Conservation (phyloP, 2,113 vertebrate genomes). For the Sporophila hypoxantha region DNA sequence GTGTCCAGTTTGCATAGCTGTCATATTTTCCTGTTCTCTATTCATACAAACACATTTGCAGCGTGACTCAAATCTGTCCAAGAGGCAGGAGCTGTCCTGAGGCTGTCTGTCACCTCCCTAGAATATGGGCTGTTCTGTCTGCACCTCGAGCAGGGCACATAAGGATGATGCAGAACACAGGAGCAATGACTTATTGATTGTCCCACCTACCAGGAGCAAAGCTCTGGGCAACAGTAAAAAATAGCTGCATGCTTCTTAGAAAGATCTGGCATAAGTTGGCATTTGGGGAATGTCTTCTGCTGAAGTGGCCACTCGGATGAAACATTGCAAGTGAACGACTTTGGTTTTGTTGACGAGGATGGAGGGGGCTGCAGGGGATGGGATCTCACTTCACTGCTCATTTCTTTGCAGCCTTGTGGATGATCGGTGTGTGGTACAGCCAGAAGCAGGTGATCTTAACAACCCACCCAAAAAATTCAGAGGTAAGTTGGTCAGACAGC, state of each 20-base stretch:
- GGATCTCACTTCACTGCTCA: neutral
- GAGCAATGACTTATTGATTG: slow-evolving; percentile 43
- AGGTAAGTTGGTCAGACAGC: slow-evolving; percentile 73
- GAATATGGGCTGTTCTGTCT: slow-evolving; percentile 63
- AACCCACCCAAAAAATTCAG: slow-evolving; percentile 98
- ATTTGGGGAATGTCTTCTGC: slow-evolving; percentile 55
- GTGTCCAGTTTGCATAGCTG: neutral
- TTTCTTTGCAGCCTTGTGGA: slow-evolving; percentile 86
- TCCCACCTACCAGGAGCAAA: slow-evolving; percentile 39
- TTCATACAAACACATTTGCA: neutral
- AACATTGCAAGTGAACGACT: neutral
- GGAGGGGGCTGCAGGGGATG: neutral
- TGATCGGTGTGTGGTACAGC: slow-evolving; percentile 95
- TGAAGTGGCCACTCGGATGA: slow-evolving; percentile 17
- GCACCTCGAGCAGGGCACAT: slow-evolving; percentile 34
- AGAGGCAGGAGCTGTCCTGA: slow-evolving; percentile 40
- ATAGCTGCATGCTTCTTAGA: slow-evolving; percentile 39
- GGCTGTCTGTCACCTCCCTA: slow-evolving; percentile 38
- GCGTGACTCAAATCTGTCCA: slow-evolving; percentile 37
- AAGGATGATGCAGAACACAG: slow-evolving; percentile 30
- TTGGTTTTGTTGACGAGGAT: neutral
- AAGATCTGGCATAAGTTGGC: slow-evolving; percentile 39
- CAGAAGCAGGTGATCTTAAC: slow-evolving; percentile 94
- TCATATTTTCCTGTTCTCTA: neutral
- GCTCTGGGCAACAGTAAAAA: slow-evolving; percentile 44